Percentiles rank a stretch among this genome's conserved stretches.
These are phyloP conservation scores for Hyla sarda DNA, from an alignment of 2,113 vertebrate species.

Conservation along the genomic window DNA sequence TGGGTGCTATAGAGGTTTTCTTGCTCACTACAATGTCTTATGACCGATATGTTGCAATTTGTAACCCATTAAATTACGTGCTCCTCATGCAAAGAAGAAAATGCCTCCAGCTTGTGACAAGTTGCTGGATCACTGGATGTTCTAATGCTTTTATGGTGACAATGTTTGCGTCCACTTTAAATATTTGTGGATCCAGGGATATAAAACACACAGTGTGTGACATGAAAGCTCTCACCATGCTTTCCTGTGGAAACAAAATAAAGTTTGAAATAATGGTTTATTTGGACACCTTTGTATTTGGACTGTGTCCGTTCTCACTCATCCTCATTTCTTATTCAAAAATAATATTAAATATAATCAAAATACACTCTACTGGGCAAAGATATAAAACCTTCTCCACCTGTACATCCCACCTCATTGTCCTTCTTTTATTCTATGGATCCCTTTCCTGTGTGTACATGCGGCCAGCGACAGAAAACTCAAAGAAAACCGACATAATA, in stretches of 20 bases:
- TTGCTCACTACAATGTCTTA: constrained; percentile 44
- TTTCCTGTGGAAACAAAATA: constrained; percentile 57
- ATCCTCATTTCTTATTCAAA: constrained; percentile 56
- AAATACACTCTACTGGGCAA: background rate
- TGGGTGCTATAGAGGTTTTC: constrained; percentile 15
- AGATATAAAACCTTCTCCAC: constrained; percentile 1
- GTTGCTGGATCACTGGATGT: constrained; percentile 17
- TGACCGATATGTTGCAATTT: constrained; percentile 38
- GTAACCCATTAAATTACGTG: constrained; percentile 9
- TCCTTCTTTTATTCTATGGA: constrained; percentile 3
- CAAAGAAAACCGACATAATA: background rate
- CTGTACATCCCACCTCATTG: constrained; percentile 15
- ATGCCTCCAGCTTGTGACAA: background rate
- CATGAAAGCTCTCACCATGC: constrained; percentile 50
- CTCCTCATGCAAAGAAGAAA: constrained; percentile 7
- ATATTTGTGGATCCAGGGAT: constrained; percentile 55
- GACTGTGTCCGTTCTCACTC: constrained; percentile 46
- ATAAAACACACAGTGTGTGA: constrained; percentile 62
- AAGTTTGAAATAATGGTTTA: constrained; percentile 49
- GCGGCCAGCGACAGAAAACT: background rate
- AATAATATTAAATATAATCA: constrained; percentile 48
- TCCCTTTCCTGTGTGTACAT: constrained; percentile 23
- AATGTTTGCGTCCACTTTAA: constrained; percentile 1
- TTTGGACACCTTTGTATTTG: constrained; percentile 31
- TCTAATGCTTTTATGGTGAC: background rate